These are phyloP conservation scores for Heliconius melpomene DNA, from an alignment of 1,140 invertebrate species.

Conservation along the genomic window DNA sequence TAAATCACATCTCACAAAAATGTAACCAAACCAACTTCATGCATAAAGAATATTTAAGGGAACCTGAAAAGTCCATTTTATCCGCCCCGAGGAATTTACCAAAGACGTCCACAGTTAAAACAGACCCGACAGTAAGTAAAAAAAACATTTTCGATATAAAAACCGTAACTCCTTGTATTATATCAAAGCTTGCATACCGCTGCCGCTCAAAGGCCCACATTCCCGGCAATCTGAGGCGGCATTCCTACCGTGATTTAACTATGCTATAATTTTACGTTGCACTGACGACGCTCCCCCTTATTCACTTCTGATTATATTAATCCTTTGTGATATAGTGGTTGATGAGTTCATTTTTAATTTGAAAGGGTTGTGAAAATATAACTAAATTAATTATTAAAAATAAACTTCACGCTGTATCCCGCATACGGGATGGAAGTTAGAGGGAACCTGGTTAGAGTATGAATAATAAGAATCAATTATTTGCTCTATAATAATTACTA, in stretches of 20 bases:
- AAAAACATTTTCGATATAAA: slow-evolving; percentile 39
- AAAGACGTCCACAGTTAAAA: slow-evolving; percentile 23
- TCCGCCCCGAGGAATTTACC: slow-evolving; percentile 14
- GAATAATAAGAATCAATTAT: no score
- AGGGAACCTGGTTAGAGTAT: no score
- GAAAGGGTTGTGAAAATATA: no score
- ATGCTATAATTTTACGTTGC: slow-evolving; percentile 49
- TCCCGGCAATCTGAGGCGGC: slow-evolving; percentile 48
- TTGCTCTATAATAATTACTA: no score
- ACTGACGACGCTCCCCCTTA: slow-evolving; percentile 37
- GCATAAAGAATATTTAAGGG: slow-evolving; percentile 16
- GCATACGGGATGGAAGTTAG: no score
- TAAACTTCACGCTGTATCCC: no score
- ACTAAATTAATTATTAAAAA: no score
- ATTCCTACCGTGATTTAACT: slow-evolving; percentile 54
- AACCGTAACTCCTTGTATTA: slow-evolving; percentile 43
- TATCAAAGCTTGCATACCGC: slow-evolving; percentile 44
- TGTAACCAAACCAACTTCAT: neutral
- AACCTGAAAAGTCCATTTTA: slow-evolving; percentile 19
- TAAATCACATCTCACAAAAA: no score
- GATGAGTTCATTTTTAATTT: neutral
- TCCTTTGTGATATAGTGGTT: slow-evolving; percentile 2
- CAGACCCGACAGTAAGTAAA: neutral
- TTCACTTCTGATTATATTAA: slow-evolving; percentile 31
- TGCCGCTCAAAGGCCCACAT: slow-evolving; percentile 52